Conservation (phyloP, 1,140 invertebrate genomes). For the Fopius arisanus region DNA sequence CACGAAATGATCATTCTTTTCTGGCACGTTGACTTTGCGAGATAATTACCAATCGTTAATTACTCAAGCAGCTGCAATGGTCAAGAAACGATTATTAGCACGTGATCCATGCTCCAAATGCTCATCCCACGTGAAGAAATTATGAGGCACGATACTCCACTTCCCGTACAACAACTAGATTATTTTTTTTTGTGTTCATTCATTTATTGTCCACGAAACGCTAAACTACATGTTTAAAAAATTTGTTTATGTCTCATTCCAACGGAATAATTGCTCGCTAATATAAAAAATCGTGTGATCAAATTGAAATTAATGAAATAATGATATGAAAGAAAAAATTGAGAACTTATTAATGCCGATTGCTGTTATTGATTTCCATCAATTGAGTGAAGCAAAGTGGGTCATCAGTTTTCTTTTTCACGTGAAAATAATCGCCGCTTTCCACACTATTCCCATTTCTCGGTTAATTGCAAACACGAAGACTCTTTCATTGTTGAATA, state of each 20-base stretch:
- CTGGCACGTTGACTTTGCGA: background rate
- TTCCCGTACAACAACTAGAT: background rate
- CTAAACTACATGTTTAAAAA: no score
- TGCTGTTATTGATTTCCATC: no score
- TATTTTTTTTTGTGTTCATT: background rate
- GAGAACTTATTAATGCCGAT: no score
- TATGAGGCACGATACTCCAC: background rate
- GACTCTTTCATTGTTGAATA: background rate
- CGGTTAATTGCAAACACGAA: background rate
- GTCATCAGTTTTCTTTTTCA: background rate
- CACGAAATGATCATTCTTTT: conserved; percentile 13
- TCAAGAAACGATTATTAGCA: conserved; percentile 53
- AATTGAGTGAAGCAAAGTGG: background rate
- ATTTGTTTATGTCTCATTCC: no score
- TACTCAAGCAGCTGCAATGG: conserved; percentile 43
- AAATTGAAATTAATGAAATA: no score
- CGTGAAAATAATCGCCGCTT: background rate
- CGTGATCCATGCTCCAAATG: conserved; percentile 55
- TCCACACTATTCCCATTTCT: no score
- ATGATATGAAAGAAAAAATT: no score
- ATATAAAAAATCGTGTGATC: no score
- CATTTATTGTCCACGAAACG: no score
- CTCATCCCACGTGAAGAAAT: conserved; percentile 27
- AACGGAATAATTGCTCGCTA: no score
- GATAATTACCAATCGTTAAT: conserved; percentile 45